phyloP scores from a whole-genome alignment of 2,888 invertebrate genomes.

The Heliconius cydno region DNA sequence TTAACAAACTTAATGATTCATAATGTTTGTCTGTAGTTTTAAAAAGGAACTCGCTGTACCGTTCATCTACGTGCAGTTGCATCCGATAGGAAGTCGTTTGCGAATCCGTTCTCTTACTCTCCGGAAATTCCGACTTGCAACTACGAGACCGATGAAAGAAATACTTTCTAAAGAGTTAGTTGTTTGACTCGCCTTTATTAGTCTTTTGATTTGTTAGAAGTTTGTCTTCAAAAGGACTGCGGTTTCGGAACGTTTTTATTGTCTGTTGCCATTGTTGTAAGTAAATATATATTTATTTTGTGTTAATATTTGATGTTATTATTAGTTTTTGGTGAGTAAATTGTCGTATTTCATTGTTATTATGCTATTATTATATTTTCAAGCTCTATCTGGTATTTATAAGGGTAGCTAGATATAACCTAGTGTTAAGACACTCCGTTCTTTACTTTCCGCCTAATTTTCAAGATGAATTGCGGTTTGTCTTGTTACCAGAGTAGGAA shows the following conservation, averaged over 20 bases:
- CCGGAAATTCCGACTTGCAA: constrained; percentile 67
- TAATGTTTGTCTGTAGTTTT: constrained; percentile 39
- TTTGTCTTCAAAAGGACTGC: constrained; percentile 55
- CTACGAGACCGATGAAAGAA: constrained; percentile 70
- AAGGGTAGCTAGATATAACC: background rate
- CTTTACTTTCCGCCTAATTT: background rate
- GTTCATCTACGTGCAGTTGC: constrained; percentile 52
- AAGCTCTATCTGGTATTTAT: background rate
- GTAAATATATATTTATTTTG: background rate
- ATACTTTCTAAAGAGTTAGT: constrained; percentile 60
- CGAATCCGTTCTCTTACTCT: constrained; percentile 65
- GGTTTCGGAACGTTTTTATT: constrained; percentile 27
- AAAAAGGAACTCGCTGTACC: constrained; percentile 44
- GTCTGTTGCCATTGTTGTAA: constrained; percentile 2
- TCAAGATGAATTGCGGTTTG: no score
- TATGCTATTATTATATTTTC: background rate
- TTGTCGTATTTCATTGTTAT: background rate
- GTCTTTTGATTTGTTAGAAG: constrained; percentile 60
- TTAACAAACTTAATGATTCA: constrained; percentile 32
- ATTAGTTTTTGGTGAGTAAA: background rate
- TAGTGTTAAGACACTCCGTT: background rate
- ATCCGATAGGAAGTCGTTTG: constrained; percentile 69
- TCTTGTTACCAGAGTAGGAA: no score
- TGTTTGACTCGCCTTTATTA: constrained; percentile 64
- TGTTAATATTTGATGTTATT: background rate